Evolutionary conservation across 1,140 invertebrate genomes (phyloP), one percentile per base, ranked within the genome.

Genomic region (Sipha flava): DNA sequence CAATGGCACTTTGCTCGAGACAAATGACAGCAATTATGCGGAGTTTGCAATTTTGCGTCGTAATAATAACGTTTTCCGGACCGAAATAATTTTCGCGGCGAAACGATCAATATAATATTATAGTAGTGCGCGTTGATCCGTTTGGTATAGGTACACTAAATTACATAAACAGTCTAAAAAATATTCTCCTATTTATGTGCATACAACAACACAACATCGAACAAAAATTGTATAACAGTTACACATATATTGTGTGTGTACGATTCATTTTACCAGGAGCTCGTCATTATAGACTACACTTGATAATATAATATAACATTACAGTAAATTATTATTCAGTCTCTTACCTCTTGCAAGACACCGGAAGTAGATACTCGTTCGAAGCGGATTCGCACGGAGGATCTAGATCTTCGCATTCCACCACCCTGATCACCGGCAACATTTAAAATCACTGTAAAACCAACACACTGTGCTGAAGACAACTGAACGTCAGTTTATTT

Each of bases 381-480:
- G 73, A 77, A 37, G 73, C 31, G 21, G 73, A 77, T 29, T 77
- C 73, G 4, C 49, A 43, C 21, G 73, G 52, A 9, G 49, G 73
- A 31, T 77, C 49, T 26, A 77, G 34, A 14, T 77, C 73, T 77
- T 77, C 73, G 73, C 73, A 77, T 57, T 77, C 73, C 34, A 77
- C 73, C 73, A 77, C 73, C 52, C 73, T 77, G 73, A 77, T 77
- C n/a, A 77, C 73, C 52, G 73, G 73, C 73, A 77, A 77, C 73
- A 77, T 77, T 77, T 77, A 77, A 57, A 21, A 57, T 29, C 52
- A 9, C 73, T 77, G 73, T 14, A 59, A 77, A 77, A 77, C 73
- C 49, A 54, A 77, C 66, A 70, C 40, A 52, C n/a, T 21, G 21
- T 26, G 21, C 68, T 52, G 26, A 73, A 29, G 26, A 70, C 66